Evolutionary conservation across 1,140 invertebrate species (phyloP), one percentile per base, ranked within the genome.

Genomic region (Drosophila varians): DNA sequence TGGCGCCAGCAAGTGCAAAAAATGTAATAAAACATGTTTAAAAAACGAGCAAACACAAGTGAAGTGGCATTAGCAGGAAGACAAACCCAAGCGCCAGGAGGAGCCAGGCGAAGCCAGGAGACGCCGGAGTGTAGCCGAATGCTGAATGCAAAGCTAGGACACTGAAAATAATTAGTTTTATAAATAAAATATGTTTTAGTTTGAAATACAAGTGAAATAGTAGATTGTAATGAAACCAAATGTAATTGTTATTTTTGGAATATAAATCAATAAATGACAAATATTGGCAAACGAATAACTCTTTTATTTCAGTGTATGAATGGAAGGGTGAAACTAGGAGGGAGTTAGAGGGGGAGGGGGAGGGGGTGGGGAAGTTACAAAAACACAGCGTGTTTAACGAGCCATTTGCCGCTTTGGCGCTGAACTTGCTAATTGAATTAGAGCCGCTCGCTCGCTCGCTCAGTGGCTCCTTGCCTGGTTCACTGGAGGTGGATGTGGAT

Each of bases 381-480:
- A 83, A 70, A 77, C 76, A 86, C 70, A 87, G 80, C 82, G 80
- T 86, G 80, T 86, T 86, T 86, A 86, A 86, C 82, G 80, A 86
- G 80, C 82, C 80, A 86, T 86, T 86, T 86, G 82, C 80, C 56
- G 76, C 82, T 86, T 87, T 86, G 82, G 80, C 82, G 77, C 73
- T 86, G 82, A 86, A 86, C 76, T 86, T 86, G 82, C 82, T 84
- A 84, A 84, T 84, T 84, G 82, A 84, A 84, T 84, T 84, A 84
- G 76, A 80, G 72, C 47, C 72, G 68, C 60, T 55, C 70, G 38
- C 80, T 75, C 57, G 25, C 61, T 64, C 62, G 60, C 47, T 66
- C 60, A 36, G 25, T 66, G 58, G 46, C 38, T 64, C 36, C 60
- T 52, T 43, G 6, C 62, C 46, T 23, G 62, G 60, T 34, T 66